A percentile compares a stretch with the other conserved stretches of the same genome.
These are phyloP conservation scores for Tautogolabrus adspersus DNA, from an alignment of 2,113 vertebrate genomes.

Conservation along the genomic window DNA sequence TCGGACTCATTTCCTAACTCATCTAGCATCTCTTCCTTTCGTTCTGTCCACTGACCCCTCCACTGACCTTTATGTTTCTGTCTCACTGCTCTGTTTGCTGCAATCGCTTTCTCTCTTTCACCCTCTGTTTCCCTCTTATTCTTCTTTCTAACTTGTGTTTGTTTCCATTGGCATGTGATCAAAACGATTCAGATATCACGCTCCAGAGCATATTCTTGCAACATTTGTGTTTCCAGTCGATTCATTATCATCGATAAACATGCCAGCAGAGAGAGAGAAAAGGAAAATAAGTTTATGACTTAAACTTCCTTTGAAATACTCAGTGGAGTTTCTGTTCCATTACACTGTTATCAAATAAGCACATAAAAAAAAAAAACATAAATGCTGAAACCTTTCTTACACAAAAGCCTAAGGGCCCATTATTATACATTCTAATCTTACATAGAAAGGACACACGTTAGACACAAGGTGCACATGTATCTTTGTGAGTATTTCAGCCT, in stretches of 20 bases:
- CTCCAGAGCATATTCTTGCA: constrained; percentile 19
- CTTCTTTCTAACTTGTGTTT: constrained; percentile 26
- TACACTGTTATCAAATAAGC: not conserved
- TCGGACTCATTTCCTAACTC: constrained; percentile 32
- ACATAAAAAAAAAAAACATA: constrained; percentile 6
- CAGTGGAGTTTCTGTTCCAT: not conserved
- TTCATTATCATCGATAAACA: constrained; percentile 22
- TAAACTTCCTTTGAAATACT: not conserved
- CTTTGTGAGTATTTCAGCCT: constrained; percentile 3
- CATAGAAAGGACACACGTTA: constrained; percentile 31
- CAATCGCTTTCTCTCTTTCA: constrained; percentile 23
- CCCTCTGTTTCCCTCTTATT: constrained; percentile 16
- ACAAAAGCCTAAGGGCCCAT: constrained; percentile 16
- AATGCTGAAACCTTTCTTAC: not conserved
- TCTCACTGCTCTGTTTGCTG: constrained; percentile 16
- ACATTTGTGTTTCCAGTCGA: not conserved
- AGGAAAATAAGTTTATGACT: not conserved
- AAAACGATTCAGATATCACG: constrained; percentile 15
- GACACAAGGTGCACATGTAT: constrained; percentile 3
- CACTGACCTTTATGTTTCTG: constrained; percentile 17
- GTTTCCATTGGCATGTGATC: constrained; percentile 35
- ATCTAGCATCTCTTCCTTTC: constrained; percentile 18
- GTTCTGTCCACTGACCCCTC: constrained; percentile 30
- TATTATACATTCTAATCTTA: constrained; percentile 25
- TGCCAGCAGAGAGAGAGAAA: not conserved